A percentile compares a stretch with the other conserved stretches of the same genome.
Conservation (phyloP, 2,888 invertebrate genomes). For the Drosophila meridionalis region DNA sequence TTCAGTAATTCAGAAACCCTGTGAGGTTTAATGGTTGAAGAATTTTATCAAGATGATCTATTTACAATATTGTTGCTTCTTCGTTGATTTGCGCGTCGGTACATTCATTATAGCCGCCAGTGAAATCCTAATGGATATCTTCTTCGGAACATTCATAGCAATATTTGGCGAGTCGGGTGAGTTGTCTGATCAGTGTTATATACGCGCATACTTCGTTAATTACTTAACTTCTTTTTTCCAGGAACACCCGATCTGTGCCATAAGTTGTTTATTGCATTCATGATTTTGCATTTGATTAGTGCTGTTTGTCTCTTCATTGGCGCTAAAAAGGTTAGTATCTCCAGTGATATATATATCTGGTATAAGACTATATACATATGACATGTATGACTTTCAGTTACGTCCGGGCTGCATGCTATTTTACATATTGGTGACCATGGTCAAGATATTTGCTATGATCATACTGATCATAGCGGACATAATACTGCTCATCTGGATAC, state of each 20-base stretch:
- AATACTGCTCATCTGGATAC: slow-evolving; percentile 3
- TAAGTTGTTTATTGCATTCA: slow-evolving; percentile 47
- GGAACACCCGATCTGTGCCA: slow-evolving; percentile 67
- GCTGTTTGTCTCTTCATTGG: slow-evolving; percentile 39
- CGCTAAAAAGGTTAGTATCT: slow-evolving; percentile 39
- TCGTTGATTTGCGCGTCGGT: slow-evolving; percentile 64
- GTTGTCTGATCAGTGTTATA: not conserved
- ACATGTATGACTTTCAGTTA: slow-evolving; percentile 29
- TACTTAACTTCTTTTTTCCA: slow-evolving; percentile 2
- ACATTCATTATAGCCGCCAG: slow-evolving; percentile 29
- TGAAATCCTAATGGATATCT: slow-evolving; percentile 52
- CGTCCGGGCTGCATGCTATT: slow-evolving; percentile 37
- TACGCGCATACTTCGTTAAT: not conserved
- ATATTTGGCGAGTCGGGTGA: slow-evolving; percentile 63
- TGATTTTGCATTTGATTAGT: slow-evolving; percentile 45
- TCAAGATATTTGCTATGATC: slow-evolving; percentile 46
- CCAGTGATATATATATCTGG: too few species aligned
- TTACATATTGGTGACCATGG: slow-evolving; percentile 34
- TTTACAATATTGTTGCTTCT: slow-evolving; percentile 57
- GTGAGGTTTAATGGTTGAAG: not conserved
- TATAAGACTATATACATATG: not conserved
- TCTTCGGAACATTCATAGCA: slow-evolving; percentile 38
- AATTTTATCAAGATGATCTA: slow-evolving; percentile 56
- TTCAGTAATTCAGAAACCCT: not conserved
- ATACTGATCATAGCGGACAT: slow-evolving; percentile 40